Evolutionary conservation across 64 coral and sea anemone species (phyloP), one percentile per base, ranked within the genome.

Genomic region (Stichodactyla mertensii): DNA sequence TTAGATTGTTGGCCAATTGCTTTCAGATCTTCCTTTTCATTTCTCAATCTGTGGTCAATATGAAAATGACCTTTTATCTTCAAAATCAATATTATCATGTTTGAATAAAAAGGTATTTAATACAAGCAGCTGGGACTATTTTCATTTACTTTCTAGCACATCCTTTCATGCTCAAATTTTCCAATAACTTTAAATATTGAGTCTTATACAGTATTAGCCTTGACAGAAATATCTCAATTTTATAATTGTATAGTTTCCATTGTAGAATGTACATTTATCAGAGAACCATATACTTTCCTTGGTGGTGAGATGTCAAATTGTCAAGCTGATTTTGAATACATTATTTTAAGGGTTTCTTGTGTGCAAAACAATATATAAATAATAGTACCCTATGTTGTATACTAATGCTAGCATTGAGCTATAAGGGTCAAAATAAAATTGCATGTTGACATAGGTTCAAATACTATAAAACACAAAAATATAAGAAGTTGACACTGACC

Each of bases 1-100:
- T 20, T 16, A 22, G 19, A 8, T 69, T 23, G 6, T 5, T 22
- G 64, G 19, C 6, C 2, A 23, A 69, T 69, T 69, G 16, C 18
- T n/a, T 8, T 22, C 19, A 22, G 18, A 20, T 24, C 5, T 20
- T 23, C 19, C n/a, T 69, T 20, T 69, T 7, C 3, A 9, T 23
- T 69, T 24, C 56, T 45, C 36, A 2, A 45, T 45, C 36, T 69
- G 64, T 69, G 64, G 64, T 69, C 64, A 69, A 69, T 69, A n/a
- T 69, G 64, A 69, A 69, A 69, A 69, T 69, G n/a, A 69, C 64
- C 64, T 69, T 69, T 24, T n/a, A 69, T 69, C 18, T 69, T 69
- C 19, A 69, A 69, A 69, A 69, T 69, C 64, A 69, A 69, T 69
- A 24, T 69, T 20, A 69, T 69, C n/a, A 5, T 24, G 64, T 69